Evolutionary conservation across 2,797 vertebrate species (phyloP), one percentile per base, ranked within the genome.

Genomic region (Micrastur ruficollis): DNA sequence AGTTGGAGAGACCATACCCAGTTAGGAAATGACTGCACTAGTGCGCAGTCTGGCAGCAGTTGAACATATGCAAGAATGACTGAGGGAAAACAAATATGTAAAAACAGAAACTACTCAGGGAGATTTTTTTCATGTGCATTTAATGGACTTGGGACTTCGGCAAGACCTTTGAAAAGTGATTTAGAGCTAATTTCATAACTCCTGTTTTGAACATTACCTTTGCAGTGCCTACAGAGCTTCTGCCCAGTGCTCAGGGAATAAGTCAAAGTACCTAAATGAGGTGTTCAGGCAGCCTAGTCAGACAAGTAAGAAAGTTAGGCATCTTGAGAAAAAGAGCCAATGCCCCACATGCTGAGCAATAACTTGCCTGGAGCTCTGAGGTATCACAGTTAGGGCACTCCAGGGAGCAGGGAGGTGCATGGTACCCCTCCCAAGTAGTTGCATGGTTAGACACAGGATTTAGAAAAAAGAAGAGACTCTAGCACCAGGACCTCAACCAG

Each of bases 161-260:
- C 36, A 70, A 91, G 84, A 85, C 59, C 79, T 92, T 94, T 87
- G 74, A 83, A 78, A 89, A 93, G 67, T 65, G n/a, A 38, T 85
- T 85, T 80, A 89, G n/a, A 74, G 3, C 9, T 81, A n/a, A 14
- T 70, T 84, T 76, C 42, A 55, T 70, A 80, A 76, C 0, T 0
- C 21, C 6, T 50, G 29, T 47, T 83, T 84, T 92, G 65, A 92
- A 78, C 9, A 21, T 81, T 90, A 53, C 25, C 29, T 95, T 95
- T 83, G 32, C 42, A 44, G 6, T 81, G 29, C 12, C 22, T 72
- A 21, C 53, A 80, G 29, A 55, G 10, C 42, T 83, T 72, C 62
- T 93, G 42, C 42, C 34, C 38, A 53, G 34, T 34, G 29, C 36
- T 84, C 47, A 22, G 29, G n/a, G 22, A 79, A 32, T 66, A 80